These are phyloP conservation scores for Lithobius niger DNA, from an alignment of 1,140 invertebrate genomes.

Conservation along the genomic window DNA sequence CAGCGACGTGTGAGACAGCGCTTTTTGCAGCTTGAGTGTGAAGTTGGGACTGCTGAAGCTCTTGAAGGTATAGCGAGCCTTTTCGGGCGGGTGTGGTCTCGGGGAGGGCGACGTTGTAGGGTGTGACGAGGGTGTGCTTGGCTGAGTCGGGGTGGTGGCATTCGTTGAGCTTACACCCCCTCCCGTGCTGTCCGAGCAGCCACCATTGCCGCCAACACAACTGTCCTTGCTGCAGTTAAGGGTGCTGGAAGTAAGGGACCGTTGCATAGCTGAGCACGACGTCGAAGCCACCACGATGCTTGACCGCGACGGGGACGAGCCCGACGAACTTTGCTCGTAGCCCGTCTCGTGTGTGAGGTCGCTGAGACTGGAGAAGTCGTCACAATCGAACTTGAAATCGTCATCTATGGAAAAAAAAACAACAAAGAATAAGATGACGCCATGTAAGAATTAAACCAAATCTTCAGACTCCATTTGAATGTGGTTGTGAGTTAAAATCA, in stretches of 20 bases:
- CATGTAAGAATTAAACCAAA: no score
- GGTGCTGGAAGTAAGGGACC: not conserved
- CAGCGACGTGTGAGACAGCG: conserved; percentile 9
- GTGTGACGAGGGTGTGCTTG: not conserved
- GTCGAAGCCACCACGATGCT: not conserved
- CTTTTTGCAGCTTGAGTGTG: conserved; percentile 10
- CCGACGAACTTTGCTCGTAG: conserved; percentile 4
- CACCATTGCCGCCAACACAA: not conserved
- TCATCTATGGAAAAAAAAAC: not conserved
- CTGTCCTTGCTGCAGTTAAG: not conserved
- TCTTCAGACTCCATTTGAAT: no score
- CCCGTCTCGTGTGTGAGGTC: not conserved
- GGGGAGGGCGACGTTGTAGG: not conserved
- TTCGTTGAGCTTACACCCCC: not conserved
- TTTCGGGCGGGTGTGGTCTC: not conserved
- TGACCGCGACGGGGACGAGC: conserved; percentile 5
- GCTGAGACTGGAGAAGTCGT: not conserved
- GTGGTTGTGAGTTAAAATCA: no score
- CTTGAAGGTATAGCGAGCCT: conserved; percentile 1
- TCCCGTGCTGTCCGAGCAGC: not conserved
- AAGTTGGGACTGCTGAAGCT: conserved; percentile 12
- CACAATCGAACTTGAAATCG: conserved; percentile 1
- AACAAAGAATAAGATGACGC: conserved; percentile 3
- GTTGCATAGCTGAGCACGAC: not conserved
- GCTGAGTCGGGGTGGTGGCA: not conserved